Conservation (phyloP, 2,797 vertebrate species). For the Paedocypris micromegethes region DNA sequence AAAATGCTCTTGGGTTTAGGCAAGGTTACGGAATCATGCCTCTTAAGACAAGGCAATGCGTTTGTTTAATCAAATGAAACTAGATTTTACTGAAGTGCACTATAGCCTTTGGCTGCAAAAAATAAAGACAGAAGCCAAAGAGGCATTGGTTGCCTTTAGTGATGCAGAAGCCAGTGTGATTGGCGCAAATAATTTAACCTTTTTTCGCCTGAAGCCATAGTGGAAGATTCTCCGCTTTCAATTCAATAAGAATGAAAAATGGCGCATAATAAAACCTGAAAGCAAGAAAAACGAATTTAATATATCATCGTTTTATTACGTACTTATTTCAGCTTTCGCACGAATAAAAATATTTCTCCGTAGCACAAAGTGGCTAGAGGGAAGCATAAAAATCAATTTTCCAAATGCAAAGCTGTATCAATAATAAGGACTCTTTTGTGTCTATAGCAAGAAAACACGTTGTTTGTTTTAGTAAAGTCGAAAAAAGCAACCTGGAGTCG, state of each 20-base stretch:
- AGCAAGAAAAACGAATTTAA: constrained; percentile 77
- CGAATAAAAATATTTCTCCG: constrained; percentile 77
- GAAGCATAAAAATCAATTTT: constrained; percentile 82
- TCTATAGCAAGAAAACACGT: constrained; percentile 55
- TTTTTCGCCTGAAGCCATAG: constrained; percentile 60
- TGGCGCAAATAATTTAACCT: constrained; percentile 72
- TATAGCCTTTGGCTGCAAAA: constrained; percentile 39
- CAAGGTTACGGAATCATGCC: constrained; percentile 25
- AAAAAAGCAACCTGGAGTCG: constrained; percentile 29
- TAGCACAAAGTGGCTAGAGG: constrained; percentile 72
- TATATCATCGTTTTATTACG: constrained; percentile 81
- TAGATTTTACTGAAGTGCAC: constrained; percentile 42
- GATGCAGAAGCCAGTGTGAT: constrained; percentile 49
- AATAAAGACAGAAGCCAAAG: constrained; percentile 33
- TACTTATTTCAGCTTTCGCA: constrained; percentile 78
- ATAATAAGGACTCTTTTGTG: constrained; percentile 62
- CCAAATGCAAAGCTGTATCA: constrained; percentile 72
- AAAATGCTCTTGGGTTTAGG: constrained; percentile 6
- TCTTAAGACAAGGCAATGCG: constrained; percentile 31
- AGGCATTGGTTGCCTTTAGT: constrained; percentile 46
- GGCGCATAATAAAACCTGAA: constrained; percentile 76
- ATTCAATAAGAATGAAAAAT: constrained; percentile 79
- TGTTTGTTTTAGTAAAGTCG: constrained; percentile 57
- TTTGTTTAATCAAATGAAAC: constrained; percentile 43
- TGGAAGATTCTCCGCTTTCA: constrained; percentile 64